Evolutionary conservation across 2,888 invertebrate genomes (phyloP).

Genomic region (Melipona beecheii): DNA sequence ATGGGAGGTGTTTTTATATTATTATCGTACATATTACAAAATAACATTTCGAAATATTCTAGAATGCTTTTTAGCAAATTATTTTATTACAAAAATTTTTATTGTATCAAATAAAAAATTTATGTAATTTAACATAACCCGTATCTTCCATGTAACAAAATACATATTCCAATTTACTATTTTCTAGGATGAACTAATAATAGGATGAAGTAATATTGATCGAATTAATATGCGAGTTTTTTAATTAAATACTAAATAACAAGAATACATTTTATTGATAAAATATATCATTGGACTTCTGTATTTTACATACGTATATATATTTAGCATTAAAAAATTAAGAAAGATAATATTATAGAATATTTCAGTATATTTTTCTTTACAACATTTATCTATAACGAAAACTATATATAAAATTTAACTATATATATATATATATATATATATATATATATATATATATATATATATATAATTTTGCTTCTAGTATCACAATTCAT

Average conservation of each 20-base stretch:
- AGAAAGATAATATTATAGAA: constrained; percentile 5
- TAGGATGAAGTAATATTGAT: background rate
- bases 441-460: background rate
- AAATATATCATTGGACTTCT: constrained; percentile 20
- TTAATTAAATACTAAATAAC: constrained; percentile 46
- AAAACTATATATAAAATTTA: constrained; percentile 20
- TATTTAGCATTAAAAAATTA: constrained; percentile 13
- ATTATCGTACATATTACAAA: constrained; percentile 31
- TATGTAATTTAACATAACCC: constrained; percentile 10
- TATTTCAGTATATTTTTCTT: background rate
- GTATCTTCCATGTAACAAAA: background rate
- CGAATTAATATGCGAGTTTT: constrained; percentile 7
- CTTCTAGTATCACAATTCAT: constrained; percentile 28
- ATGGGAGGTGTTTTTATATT: constrained; percentile 15
- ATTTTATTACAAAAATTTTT: constrained; percentile 51
- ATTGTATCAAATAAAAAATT: constrained; percentile 49
- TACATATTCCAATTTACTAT: background rate
- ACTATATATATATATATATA: background rate
- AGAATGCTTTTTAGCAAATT: constrained; percentile 38
- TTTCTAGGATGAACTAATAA: background rate
- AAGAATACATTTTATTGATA: constrained; percentile 26
- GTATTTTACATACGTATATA: constrained; percentile 1
- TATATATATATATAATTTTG: background rate
- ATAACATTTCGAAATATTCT: constrained; percentile 29
- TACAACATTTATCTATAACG: constrained; percentile 19